Evolutionary conservation across 2,113 vertebrate genomes (phyloP), one percentile per base, ranked within the genome.

Genomic region (Actenoides hombroni): DNA sequence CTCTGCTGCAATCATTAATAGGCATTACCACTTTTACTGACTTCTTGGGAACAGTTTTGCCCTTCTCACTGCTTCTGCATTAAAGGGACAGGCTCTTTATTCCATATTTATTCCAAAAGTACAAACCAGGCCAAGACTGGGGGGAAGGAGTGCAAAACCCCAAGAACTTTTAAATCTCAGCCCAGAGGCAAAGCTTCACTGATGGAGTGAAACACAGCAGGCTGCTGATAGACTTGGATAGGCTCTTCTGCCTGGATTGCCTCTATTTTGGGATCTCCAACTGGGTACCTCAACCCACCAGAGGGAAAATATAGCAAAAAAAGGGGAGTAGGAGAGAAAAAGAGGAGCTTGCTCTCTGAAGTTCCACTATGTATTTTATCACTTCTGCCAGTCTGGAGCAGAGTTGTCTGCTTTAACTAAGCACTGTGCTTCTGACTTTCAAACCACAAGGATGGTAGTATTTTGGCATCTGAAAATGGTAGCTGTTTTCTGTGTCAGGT

Each of bases 1-100:
- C 97, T 98, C 92, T 94, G 94, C 91, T 94, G 95, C 90, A 93
- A 94, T 98, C 95, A 95, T 98, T 98, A 98, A 98, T 97, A 97
- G 95, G 71, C 94, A 91, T 97, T 94, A 92, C 88, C 96, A 96
- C 93, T 98, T 98, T 97, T 97, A 97, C 96, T 96, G 95, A 98
- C 95, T 98, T 98, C 96, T 96, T 97, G 97, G 96, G 96, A 97
- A 95, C 89, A 56, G 94, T 97, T 97, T 96, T 98, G 97, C 95
- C 96, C 95, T 98, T 97, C 96, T 97, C 88, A 92, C 86, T 96
- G 93, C 63, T 94, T 96, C 92, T 91, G 82, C 81, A 82, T 97
- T 97, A 96, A 97, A 96, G 94, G 90, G 95, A 91, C 90, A 97
- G 64, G 48, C 60, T 89, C 48, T 85, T 94, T 73, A 77, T 95